Evolutionary conservation across 2,113 vertebrate genomes (phyloP).

Genomic region (western clawed frog (Xenopus tropicalis)): UCB_Xtro_10.0 CM004448.2:113140501-113141000

Average conservation of each 20-base stretch:
- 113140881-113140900: slow-evolving; percentile 5
- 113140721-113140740: too few species aligned
- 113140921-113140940: not conserved
- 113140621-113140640: too few species aligned
- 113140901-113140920: not conserved
- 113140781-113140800: too few species aligned
- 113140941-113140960: not conserved
- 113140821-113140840: not conserved
- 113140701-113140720: too few species aligned
- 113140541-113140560: not conserved
- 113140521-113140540: not conserved
- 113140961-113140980: not conserved
- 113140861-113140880: slow-evolving; percentile 7
- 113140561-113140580: not conserved
- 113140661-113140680: too few species aligned
- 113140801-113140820: not conserved
- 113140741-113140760: too few species aligned
- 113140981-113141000: not conserved
- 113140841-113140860: not conserved
- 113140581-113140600: not conserved
- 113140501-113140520: not conserved
- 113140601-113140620: too few species aligned
- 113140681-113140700: too few species aligned
- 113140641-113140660: too few species aligned
- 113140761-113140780: too few species aligned